phyloP scores from a whole-genome alignment of 2,113 vertebrate species.

The Origma solitaria region DNA sequence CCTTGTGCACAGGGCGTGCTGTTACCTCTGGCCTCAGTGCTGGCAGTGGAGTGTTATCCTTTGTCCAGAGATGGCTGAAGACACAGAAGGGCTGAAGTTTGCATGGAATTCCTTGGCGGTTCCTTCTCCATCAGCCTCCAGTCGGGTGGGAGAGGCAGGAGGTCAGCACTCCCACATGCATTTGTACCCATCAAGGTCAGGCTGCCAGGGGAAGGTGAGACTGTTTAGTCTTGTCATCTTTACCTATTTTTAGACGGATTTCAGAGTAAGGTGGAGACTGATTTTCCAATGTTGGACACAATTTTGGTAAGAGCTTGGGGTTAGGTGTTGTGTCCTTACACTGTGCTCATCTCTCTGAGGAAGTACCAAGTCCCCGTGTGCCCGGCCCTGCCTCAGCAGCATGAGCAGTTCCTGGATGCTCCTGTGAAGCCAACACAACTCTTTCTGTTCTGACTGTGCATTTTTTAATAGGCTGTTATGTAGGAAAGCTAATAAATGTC shows the following conservation, averaged over 20 bases:
- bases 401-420: background rate
- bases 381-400: background rate
- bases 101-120: fast-evolving
- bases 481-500: background rate
- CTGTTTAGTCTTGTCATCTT: background rate
- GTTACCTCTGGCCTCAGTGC: fast-evolving
- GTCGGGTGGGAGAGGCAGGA: background rate
- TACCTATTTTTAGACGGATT: background rate
- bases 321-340: background rate
- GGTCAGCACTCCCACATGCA: fast-evolving
- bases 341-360: no score
- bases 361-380: background rate
- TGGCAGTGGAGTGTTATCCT: background rate
- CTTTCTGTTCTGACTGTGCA: background rate
- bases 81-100: background rate
- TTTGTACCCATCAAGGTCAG: background rate
- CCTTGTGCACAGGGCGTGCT: fast-evolving
- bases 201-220: background rate
- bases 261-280: background rate
- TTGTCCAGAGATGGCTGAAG: fast-evolving
- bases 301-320: background rate
- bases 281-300: background rate
- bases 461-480: background rate
- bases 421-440: background rate
- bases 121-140: background rate